Conservation (phyloP, 1,140 invertebrate species). For the Tigriopus japonicus region DNA sequence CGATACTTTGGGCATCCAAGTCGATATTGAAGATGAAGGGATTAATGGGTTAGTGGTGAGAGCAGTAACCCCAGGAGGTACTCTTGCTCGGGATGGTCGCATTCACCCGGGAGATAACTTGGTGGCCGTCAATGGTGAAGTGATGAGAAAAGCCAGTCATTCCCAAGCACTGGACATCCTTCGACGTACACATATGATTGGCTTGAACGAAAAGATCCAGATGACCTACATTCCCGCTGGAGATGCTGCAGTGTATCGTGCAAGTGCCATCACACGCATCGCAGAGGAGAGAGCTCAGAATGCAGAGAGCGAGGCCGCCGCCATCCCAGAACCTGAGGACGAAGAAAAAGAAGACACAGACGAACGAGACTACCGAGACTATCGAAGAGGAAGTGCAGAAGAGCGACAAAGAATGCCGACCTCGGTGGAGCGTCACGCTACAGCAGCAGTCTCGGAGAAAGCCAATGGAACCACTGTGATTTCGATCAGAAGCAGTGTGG, state of each 20-base stretch:
- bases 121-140: slow-evolving; percentile 41
- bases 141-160: slow-evolving; percentile 36
- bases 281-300: not conserved
- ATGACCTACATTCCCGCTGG: slow-evolving; percentile 20
- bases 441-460: not conserved
- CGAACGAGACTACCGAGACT: too few species aligned
- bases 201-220: slow-evolving; percentile 6
- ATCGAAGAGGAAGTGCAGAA: too few species aligned
- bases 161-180: slow-evolving; percentile 43
- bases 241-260: slow-evolving; percentile 18
- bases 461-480: not conserved
- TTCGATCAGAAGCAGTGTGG: not conserved
- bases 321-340: too few species aligned
- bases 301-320: too few species aligned
- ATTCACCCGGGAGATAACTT: slow-evolving; percentile 32
- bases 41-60: slow-evolving; percentile 43
- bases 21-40: slow-evolving; percentile 38
- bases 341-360: too few species aligned
- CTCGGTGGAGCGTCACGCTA: too few species aligned
- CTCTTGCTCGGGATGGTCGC: slow-evolving; percentile 36
- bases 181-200: slow-evolving; percentile 35
- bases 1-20: slow-evolving; percentile 28
- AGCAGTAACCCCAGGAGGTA: slow-evolving; percentile 31
- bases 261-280: slow-evolving; percentile 22
- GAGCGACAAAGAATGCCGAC: too few species aligned